Conservation (phyloP, 2,113 vertebrate species). For the Corythornis cristatus region DNA sequence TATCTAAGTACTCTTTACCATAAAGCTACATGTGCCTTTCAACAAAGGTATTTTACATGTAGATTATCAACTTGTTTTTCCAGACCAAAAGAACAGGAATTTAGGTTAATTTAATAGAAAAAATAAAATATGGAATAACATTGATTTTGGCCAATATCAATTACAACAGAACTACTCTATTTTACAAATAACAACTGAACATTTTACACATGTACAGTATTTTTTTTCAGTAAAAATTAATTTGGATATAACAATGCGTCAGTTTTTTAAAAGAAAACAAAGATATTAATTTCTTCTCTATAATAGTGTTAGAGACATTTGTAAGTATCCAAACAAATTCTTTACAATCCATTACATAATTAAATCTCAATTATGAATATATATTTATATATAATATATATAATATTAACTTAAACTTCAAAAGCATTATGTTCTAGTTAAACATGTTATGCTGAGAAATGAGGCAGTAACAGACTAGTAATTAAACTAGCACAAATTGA, state of each 20-base stretch:
- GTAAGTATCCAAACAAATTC: conserved; percentile 78
- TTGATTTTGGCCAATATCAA: conserved; percentile 83
- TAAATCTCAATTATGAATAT: too few species aligned
- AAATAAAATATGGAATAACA: conserved; percentile 86
- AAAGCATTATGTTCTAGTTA: conserved; percentile 84
- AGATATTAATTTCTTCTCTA: conserved; percentile 76
- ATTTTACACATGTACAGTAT: conserved; percentile 89
- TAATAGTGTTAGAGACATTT: conserved; percentile 80
- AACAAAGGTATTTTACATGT: conserved; percentile 6
- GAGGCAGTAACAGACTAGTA: conserved; percentile 75
- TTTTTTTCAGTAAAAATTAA: conserved; percentile 81
- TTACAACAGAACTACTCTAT: conserved; percentile 84
- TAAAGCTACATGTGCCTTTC: background rate
- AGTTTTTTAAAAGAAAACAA: conserved; percentile 73
- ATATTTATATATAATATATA: too few species aligned
- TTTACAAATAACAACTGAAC: conserved; percentile 86
- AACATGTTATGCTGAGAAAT: conserved; percentile 73
- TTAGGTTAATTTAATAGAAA: conserved; percentile 87
- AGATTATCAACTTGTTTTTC: conserved; percentile 62
- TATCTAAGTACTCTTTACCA: background rate
- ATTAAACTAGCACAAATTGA: conserved; percentile 67
- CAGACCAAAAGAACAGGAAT: conserved; percentile 79
- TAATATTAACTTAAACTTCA: conserved; percentile 82
- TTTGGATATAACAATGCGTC: conserved; percentile 79
- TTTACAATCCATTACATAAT: conserved; percentile 84